phyloP scores from a whole-genome alignment of 2,113 vertebrate species.

The Aegithalos caudatus region DNA sequence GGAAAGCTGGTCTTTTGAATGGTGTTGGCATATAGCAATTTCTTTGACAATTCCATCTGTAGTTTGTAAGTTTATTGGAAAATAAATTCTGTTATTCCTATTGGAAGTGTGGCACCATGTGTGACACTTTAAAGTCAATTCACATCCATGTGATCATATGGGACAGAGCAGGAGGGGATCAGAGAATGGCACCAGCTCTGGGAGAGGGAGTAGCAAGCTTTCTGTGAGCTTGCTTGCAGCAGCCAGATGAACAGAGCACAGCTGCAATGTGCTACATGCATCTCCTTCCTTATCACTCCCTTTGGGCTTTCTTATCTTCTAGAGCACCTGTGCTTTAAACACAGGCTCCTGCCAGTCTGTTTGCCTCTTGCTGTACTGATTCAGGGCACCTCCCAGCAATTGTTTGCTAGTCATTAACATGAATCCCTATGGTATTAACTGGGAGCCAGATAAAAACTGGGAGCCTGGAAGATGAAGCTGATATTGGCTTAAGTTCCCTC shows the following conservation, averaged over 20 bases:
- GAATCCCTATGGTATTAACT: background rate
- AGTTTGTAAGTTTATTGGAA: background rate
- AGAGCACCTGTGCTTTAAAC: background rate
- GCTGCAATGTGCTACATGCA: background rate
- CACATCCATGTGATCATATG: accelerated
- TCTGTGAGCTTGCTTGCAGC: background rate
- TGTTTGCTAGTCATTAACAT: background rate
- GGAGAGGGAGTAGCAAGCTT: background rate
- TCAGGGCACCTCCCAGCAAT: background rate
- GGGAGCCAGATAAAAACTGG: background rate
- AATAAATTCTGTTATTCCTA: background rate
- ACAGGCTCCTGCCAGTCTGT: background rate
- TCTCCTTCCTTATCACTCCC: background rate
- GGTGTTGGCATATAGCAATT: background rate
- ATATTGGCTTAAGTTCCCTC: background rate
- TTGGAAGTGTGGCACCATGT: background rate
- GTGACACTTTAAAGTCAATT: background rate
- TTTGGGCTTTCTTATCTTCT: background rate
- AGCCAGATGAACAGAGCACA: background rate
- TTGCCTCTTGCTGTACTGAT: background rate
- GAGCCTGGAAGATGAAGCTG: background rate
- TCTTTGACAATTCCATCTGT: background rate
- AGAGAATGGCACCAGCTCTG: background rate
- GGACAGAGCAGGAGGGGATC: background rate
- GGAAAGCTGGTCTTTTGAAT: background rate